Percentiles rank a stretch among this genome's conserved stretches.
Conservation (phyloP, 2,797 vertebrate genomes). For the Sebastes taczanowskii region DNA sequence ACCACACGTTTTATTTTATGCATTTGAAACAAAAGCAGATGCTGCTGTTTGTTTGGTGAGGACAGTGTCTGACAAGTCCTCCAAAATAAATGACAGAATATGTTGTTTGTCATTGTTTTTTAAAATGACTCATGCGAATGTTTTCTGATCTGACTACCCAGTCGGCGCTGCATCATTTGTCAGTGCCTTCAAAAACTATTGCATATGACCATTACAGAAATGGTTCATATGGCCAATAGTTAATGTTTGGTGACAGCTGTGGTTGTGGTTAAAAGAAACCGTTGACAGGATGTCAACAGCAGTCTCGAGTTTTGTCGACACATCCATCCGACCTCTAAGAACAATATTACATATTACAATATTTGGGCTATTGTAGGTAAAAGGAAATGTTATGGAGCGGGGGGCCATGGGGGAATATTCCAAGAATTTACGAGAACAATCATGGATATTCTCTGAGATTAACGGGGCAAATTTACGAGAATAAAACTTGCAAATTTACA, state of each 20-base stretch:
- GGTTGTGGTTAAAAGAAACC: too few species aligned
- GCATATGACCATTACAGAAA: not conserved
- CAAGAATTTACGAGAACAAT: too few species aligned
- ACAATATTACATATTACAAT: not conserved
- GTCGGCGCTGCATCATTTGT: not conserved
- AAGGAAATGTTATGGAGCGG: accelerated
- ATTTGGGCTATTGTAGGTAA: too few species aligned
- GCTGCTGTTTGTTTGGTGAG: not conserved
- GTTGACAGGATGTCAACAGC: too few species aligned
- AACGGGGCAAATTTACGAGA: too few species aligned
- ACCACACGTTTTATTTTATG: not conserved
- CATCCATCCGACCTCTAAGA: not conserved
- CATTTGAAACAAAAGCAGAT: not conserved
- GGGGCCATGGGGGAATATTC: too few species aligned
- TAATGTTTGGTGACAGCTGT: not conserved
- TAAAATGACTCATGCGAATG: not conserved
- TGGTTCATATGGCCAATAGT: not conserved
- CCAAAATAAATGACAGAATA: not conserved
- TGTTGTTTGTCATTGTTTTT: not conserved
- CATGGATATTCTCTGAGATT: too few species aligned
- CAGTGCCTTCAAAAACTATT: not conserved
- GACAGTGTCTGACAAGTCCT: not conserved
- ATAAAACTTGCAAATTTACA: too few species aligned
- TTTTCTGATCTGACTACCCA: not conserved
- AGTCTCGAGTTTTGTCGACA: not conserved